A percentile compares a stretch with the other conserved stretches of the same genome.
phyloP scores from a whole-genome alignment of 2,113 vertebrate genomes.

The Tretioscincus oriximinensis region DNA sequence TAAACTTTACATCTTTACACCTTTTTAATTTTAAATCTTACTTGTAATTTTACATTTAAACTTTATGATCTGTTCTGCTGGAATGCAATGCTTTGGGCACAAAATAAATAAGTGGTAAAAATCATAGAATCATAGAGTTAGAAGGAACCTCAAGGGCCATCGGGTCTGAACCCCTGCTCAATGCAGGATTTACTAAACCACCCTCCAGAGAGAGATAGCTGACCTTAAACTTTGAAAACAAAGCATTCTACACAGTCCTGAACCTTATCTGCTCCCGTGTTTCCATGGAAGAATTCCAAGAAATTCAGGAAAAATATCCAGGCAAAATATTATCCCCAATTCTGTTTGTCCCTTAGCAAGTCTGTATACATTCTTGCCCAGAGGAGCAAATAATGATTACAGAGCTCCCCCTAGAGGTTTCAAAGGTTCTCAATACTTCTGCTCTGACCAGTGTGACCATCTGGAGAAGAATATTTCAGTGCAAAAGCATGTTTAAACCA shows the following conservation, averaged over 20 bases:
- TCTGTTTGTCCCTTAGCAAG: too few species aligned
- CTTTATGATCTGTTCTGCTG: too few species aligned
- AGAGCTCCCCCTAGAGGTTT: constrained; percentile 65
- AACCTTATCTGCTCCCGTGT: not conserved
- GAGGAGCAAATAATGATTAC: constrained; percentile 41
- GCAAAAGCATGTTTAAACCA: not conserved
- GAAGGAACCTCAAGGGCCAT: too few species aligned
- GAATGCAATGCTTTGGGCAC: too few species aligned
- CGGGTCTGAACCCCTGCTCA: too few species aligned
- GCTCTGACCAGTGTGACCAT: not conserved
- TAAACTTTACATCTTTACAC: too few species aligned
- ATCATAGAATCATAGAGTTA: too few species aligned
- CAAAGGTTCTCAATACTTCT: not conserved
- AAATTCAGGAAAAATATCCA: not conserved
- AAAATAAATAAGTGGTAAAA: too few species aligned
- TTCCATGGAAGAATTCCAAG: not conserved
- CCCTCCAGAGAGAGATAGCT: too few species aligned
- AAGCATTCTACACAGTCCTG: not conserved
- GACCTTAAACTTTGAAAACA: not conserved
- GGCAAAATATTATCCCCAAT: not conserved
- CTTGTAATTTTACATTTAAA: too few species aligned
- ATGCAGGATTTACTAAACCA: too few species aligned
- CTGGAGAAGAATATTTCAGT: not conserved
- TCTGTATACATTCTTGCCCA: not conserved
- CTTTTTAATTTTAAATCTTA: too few species aligned